Base-by-base conservation (phyloP, 37 sponge, comb jelly and placozoan genomes). In the Eunapius fragilis region DNA sequence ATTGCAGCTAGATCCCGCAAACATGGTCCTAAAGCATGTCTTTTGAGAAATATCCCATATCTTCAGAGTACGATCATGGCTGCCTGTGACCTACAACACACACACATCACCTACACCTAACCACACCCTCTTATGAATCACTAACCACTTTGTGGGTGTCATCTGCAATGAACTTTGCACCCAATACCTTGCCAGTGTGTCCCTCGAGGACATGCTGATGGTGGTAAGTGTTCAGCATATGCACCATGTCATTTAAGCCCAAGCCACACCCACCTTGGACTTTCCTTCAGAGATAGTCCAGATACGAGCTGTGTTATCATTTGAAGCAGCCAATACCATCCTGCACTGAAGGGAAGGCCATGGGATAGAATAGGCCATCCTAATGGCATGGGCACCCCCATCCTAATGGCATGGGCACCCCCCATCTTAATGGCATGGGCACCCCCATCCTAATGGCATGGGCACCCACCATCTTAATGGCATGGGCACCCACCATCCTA, bases 1-100 rank as follows among this genome's bases (percentile, higher is more conserved):
- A 70, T 94, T 94, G 69, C 98, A 98, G 77, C 95, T 94, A 74
- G 98, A 98, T 25, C 98, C 93, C 72, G 95, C 98, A 87, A 96
- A 58, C 58, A 58, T 12, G 14, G 58, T 58, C 22, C 58, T 58
- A 11, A 58, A 2, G 17, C 58, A 58, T 17, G 58, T 19, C 58
- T 58, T 58, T 58, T 58, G 58, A 35, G 36, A 36, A 22, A 76
- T 10, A 31, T 76, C 33, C 77, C 77, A 76, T 14, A 36, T 37
- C 36, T 13, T 76, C 33, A 36, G 37, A 11, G 34, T 36, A 9
- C 25, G 25, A 47, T 72, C 30, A 30, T 32, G 31, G 19, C 37
- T 37, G 45, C 25, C 37, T 37, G 77, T 37, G 37, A 33, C 35
- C 77, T 41, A 3, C 41, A 41, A 4, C 6, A 12, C 14, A 13